Evolutionary conservation across 2,113 vertebrate genomes (phyloP).

Genomic region (Aegithalos caudatus): DNA sequence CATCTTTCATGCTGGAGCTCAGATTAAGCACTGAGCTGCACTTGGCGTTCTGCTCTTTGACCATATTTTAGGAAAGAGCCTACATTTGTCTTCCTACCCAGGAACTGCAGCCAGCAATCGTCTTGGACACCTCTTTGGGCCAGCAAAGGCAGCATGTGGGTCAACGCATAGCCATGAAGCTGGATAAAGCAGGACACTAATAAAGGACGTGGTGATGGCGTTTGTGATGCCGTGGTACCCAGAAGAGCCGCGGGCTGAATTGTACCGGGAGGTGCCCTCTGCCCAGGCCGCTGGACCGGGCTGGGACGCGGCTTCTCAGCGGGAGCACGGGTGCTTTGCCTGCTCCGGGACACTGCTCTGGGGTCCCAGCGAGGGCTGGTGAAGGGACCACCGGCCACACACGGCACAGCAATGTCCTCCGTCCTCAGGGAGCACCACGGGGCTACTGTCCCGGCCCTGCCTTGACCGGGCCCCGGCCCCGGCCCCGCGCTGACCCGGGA

Average conservation of each 20-base stretch:
- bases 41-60: neutral
- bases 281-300: neutral
- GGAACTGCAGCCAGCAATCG: neutral
- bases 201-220: fast-evolving
- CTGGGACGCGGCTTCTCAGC: fast-evolving
- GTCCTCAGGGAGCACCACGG: neutral
- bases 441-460: too few species aligned
- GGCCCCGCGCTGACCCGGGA: neutral
- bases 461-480: too few species aligned
- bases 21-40: neutral
- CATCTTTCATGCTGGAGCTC: neutral
- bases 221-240: fast-evolving
- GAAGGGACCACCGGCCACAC: neutral
- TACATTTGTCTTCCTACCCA: neutral
- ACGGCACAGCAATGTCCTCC: too few species aligned
- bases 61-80: neutral
- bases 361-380: fast-evolving
- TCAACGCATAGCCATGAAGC: fast-evolving
- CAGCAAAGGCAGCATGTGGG: neutral
- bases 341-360: neutral
- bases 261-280: too few species aligned
- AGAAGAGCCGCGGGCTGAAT: fast-evolving
- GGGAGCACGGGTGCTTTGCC: neutral
- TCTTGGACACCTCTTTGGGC: neutral
- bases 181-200: neutral